These are phyloP conservation scores for Blastobasis adustella DNA, from an alignment of 2,888 invertebrate genomes.

Conservation along the genomic window DNA sequence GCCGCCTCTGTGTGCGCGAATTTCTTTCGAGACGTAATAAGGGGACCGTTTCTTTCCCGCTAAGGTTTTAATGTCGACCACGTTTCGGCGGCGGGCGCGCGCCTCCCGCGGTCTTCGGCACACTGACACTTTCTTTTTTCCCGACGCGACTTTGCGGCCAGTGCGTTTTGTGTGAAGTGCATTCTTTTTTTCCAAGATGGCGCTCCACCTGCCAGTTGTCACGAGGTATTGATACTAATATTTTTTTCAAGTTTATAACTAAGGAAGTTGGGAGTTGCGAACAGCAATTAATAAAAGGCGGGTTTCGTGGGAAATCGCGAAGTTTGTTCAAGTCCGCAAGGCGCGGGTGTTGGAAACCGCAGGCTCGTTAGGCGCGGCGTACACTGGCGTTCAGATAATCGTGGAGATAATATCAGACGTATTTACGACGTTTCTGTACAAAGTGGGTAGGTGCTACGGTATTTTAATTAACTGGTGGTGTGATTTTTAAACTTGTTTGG, in stretches of 20 bases:
- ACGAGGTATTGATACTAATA: too few relatives aligned
- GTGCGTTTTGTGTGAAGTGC: slow-evolving; percentile 8
- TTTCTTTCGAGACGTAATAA: slow-evolving; percentile 75
- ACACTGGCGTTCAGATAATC: slow-evolving; percentile 35
- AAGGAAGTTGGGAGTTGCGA: not conserved
- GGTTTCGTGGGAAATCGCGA: slow-evolving; percentile 46
- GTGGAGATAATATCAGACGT: too few relatives aligned
- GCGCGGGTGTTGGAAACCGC: slow-evolving; percentile 51
- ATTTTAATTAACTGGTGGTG: too few relatives aligned
- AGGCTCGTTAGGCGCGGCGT: slow-evolving; percentile 63
- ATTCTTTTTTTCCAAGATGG: too few relatives aligned
- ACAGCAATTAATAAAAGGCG: slow-evolving; percentile 1
- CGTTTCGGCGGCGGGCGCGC: slow-evolving; percentile 72
- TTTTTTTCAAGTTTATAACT: slow-evolving; percentile 1
- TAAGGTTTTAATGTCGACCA: slow-evolving; percentile 75
- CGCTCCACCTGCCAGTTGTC: too few relatives aligned
- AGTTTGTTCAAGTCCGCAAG: slow-evolving; percentile 54
- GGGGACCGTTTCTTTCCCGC: slow-evolving; percentile 75
- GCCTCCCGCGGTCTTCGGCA: slow-evolving; percentile 60
- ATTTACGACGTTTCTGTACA: too few relatives aligned
- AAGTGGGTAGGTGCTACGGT: too few relatives aligned
- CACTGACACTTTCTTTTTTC: slow-evolving; percentile 48
- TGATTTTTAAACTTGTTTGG: too few relatives aligned
- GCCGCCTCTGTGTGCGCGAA: slow-evolving; percentile 62
- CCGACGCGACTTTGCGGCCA: slow-evolving; percentile 36